Evolutionary conservation across 1,140 invertebrate species (phyloP).

Genomic region (Drusus annulatus): DNA sequence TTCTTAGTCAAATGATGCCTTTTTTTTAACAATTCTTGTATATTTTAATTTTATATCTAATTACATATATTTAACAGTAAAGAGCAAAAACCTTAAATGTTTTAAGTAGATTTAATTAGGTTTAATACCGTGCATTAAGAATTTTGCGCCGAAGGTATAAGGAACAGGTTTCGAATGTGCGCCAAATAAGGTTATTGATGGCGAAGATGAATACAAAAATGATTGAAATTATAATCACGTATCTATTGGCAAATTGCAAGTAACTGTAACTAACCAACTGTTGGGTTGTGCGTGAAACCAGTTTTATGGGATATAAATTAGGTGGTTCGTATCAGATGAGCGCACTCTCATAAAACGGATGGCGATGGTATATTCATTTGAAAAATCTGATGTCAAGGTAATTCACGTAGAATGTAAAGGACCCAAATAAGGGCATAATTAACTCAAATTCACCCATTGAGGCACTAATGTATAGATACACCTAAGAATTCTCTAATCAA

Average conservation of each 20-base stretch:
- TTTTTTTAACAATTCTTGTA: no score
- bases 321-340: not conserved
- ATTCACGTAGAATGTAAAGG: no score
- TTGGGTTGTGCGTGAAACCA: not conserved
- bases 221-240: slow-evolving; percentile 24
- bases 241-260: not conserved
- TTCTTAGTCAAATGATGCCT: no score
- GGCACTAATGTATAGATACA: no score
- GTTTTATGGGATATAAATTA: slow-evolving; percentile 4
- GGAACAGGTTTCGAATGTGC: not conserved
- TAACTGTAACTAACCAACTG: not conserved
- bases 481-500: no score
- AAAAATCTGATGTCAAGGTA: no score
- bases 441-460: no score
- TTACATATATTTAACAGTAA: no score
- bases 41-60: no score
- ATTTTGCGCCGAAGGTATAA: not conserved
- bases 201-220: slow-evolving; percentile 17
- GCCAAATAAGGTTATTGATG: slow-evolving; percentile 6
- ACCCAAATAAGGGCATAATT: no score
- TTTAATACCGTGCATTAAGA: not conserved
- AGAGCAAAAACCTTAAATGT: not conserved
- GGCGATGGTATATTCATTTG: no score
- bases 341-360: no score
- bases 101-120: not conserved